phyloP scores from a whole-genome alignment of 1,140 invertebrate genomes.

The Tetramorium alpestre region DNA sequence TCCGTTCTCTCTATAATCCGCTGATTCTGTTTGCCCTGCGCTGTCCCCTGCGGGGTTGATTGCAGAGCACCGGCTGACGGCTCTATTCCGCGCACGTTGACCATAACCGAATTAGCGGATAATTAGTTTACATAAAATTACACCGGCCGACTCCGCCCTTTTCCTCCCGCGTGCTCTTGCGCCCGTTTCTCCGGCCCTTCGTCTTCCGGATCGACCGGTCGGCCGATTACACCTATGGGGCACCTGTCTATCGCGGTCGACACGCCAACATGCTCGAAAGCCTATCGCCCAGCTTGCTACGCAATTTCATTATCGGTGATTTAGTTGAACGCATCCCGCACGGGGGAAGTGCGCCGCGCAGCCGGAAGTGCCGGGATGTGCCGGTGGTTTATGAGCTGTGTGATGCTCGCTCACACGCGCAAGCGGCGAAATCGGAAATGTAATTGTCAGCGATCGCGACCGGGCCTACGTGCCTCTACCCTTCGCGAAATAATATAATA shows the following conservation, averaged over 20 bases:
- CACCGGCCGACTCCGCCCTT: slow-evolving; percentile 41
- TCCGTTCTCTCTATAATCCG: slow-evolving; percentile 8
- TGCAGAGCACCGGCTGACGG: slow-evolving; percentile 61
- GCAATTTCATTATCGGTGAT: slow-evolving; percentile 77
- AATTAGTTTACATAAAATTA: slow-evolving; percentile 81
- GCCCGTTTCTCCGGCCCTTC: neutral
- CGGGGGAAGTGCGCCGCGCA: slow-evolving; percentile 24
- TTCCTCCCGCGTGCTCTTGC: slow-evolving; percentile 21
- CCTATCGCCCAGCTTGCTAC: slow-evolving; percentile 53
- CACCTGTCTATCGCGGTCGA: slow-evolving; percentile 47
- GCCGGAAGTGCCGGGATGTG: slow-evolving; percentile 36
- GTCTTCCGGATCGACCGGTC: slow-evolving; percentile 44
- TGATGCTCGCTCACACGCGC: slow-evolving; percentile 34
- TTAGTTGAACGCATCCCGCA: slow-evolving; percentile 65
- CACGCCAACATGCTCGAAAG: slow-evolving; percentile 47
- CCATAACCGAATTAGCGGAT: slow-evolving; percentile 75
- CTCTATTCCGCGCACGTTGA: slow-evolving; percentile 71
- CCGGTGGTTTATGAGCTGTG: slow-evolving; percentile 45
- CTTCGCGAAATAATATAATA: neutral
- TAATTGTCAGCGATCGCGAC: slow-evolving; percentile 30
- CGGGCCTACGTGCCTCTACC: neutral
- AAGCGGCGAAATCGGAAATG: slow-evolving; percentile 52
- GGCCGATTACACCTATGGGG: slow-evolving; percentile 34
- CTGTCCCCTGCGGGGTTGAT: slow-evolving; percentile 71
- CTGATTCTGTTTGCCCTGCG: slow-evolving; percentile 67